Percentiles rank a stretch among this genome's conserved stretches.
phyloP scores from a whole-genome alignment of 2,113 vertebrate genomes.

The Alexandromys fortis region DNA sequence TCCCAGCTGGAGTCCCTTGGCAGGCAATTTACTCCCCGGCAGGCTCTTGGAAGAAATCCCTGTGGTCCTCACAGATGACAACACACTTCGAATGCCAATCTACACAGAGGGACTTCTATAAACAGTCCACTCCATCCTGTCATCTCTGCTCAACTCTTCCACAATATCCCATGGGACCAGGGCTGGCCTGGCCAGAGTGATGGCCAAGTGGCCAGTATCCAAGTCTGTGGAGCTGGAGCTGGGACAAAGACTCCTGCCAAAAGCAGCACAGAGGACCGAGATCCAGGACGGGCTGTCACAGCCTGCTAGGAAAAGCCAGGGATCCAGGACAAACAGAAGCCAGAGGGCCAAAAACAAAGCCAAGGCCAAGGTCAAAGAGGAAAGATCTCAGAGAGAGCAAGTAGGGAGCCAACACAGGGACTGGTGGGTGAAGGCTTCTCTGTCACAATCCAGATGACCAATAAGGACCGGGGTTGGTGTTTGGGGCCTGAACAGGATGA shows the following conservation, averaged over 20 bases:
- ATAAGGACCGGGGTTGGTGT: background rate
- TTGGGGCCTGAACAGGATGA: background rate
- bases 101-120: constrained; percentile 65
- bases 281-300: constrained; percentile 59
- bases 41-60: constrained; percentile 39
- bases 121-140: constrained; percentile 55
- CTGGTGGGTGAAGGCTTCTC: fast-evolving
- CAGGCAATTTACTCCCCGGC: background rate
- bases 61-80: constrained; percentile 50
- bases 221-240: constrained; percentile 51
- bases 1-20: background rate
- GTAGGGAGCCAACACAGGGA: background rate
- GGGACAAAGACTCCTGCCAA: constrained; percentile 68
- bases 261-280: constrained; percentile 30
- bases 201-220: constrained; percentile 64
- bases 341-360: constrained; percentile 33
- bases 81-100: constrained; percentile 48
- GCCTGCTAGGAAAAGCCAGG: constrained; percentile 56
- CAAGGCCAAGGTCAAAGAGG: constrained; percentile 22
- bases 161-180: constrained; percentile 31
- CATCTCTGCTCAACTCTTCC: constrained; percentile 54
- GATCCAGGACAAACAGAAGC: constrained; percentile 74
- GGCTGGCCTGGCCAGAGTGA: constrained; percentile 43
- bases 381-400: constrained; percentile 27
- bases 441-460: background rate